Percentiles rank a stretch among this genome's conserved stretches.
These are phyloP conservation scores for Propithecus perrieri DNA, from an alignment of 2,797 vertebrate genomes.

Conservation along the genomic window DNA sequence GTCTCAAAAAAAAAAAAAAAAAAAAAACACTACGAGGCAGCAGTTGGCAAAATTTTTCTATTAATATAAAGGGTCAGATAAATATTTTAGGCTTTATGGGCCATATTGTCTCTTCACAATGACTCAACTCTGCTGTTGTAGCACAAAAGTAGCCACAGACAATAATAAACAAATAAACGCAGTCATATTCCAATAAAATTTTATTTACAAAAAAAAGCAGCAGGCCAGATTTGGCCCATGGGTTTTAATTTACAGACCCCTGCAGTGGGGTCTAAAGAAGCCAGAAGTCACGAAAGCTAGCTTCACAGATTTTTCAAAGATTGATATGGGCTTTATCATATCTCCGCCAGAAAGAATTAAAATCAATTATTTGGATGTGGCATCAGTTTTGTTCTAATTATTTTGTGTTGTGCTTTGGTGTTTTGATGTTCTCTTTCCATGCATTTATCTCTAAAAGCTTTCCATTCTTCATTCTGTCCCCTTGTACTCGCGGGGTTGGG, in stretches of 20 bases:
- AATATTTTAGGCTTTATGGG: background rate
- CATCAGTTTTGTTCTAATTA: background rate
- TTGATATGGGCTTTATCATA: background rate
- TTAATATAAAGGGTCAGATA: background rate
- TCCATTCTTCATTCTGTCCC: background rate
- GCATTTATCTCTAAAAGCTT: background rate
- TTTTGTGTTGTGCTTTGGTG: background rate
- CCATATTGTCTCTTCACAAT: background rate
- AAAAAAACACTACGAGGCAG: background rate
- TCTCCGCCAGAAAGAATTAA: background rate
- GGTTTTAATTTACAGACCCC: background rate
- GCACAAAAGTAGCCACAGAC: background rate
- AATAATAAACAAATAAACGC: background rate
- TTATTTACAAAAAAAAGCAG: slow-evolving; percentile 33
- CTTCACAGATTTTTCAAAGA: background rate
- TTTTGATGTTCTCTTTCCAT: background rate
- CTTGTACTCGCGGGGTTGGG: background rate
- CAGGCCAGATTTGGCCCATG: background rate
- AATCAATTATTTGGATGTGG: background rate
- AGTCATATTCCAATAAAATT: slow-evolving; percentile 42
- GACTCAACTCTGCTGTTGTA: background rate
- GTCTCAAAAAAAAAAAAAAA: too few species aligned
- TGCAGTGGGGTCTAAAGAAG: background rate
- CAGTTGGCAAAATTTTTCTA: background rate
- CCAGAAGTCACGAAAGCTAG: background rate